Evolutionary conservation across 2,113 vertebrate genomes (phyloP), one percentile per base, ranked within the genome.

Genomic region (Amia ocellicauda): DNA sequence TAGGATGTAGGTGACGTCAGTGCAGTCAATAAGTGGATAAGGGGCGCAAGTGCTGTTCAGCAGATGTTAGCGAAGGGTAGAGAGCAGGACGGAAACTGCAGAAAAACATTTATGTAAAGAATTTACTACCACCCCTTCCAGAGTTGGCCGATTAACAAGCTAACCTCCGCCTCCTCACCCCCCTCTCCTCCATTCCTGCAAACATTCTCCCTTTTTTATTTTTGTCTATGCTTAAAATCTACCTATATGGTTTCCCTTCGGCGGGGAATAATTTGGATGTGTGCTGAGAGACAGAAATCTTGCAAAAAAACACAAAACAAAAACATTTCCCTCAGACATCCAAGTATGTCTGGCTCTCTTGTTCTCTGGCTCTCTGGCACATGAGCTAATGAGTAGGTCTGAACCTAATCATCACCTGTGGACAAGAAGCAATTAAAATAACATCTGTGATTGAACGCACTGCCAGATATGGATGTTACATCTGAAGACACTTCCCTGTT

Each of bases 11-110:
- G 77, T 77, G 81, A 77, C 74, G 77, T 78, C 84, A 82, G 69
- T 59, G 63, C 51, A 62, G 71, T 77, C 70, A 70, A 56, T 60
- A 54, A 69, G 69, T 74, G 69, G 68, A 64, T 59, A 29, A 45
- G 66, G 69, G 75, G 74, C 74, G 70, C 72, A 74, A 40, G 41
- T 76, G 75, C 85, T 91, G 88, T 74, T 86, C 79, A 76, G 86
- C 92, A 91, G 90, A 92, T 93, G 91, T 90, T 77, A 60, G 71
- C 66, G 68, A 51, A 64, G 79, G 27, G 47, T 40, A 47, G 22
- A 31, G 66, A 66, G 58, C 24, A 75, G 69, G 64, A 68, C 71
- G 61, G 62, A 74, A 70, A 79, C 71, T 60, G 36, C 58, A 63
- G 63, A 68, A 77, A 73, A 69, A 70, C 65, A 61, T 79, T 77